These are phyloP conservation scores for Chlorodrepanis virens DNA, from an alignment of 2,113 vertebrate species.

Conservation along the genomic window DNA sequence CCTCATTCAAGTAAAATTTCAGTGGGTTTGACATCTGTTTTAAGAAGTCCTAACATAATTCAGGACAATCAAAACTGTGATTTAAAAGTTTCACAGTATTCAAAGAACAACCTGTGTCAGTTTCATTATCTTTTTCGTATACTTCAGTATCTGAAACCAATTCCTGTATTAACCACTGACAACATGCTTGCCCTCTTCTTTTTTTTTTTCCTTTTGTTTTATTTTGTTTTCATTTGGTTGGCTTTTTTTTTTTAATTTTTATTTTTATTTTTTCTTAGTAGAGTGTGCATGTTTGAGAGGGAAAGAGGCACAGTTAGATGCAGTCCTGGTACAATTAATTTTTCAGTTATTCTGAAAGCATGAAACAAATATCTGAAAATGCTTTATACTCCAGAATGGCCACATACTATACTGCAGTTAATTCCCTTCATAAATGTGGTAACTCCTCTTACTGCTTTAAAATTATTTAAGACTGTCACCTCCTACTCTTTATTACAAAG, in stretches of 20 bases:
- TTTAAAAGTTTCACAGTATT: not conserved
- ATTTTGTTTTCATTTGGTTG: not conserved
- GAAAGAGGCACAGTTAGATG: not conserved
- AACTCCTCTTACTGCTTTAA: not conserved
- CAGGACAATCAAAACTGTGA: not conserved
- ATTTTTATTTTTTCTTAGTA: not conserved
- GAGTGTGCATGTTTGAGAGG: not conserved
- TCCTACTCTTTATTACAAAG: not conserved
- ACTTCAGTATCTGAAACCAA: not conserved
- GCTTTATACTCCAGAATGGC: not conserved
- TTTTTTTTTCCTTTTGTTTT: no score
- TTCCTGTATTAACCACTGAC: not conserved
- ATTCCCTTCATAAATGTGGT: not conserved
- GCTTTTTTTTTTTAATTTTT: not conserved
- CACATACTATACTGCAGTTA: not conserved
- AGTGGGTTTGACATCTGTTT: not conserved
- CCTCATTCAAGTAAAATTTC: not conserved
- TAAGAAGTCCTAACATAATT: not conserved
- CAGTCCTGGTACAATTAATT: not conserved
- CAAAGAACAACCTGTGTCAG: not conserved
- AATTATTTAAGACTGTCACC: not conserved
- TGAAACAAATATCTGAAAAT: not conserved
- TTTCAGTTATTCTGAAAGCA: not conserved
- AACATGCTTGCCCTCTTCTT: not conserved
- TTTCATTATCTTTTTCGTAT: not conserved